Conservation (phyloP, 2,113 vertebrate species). For the Urocolius indicus region DNA sequence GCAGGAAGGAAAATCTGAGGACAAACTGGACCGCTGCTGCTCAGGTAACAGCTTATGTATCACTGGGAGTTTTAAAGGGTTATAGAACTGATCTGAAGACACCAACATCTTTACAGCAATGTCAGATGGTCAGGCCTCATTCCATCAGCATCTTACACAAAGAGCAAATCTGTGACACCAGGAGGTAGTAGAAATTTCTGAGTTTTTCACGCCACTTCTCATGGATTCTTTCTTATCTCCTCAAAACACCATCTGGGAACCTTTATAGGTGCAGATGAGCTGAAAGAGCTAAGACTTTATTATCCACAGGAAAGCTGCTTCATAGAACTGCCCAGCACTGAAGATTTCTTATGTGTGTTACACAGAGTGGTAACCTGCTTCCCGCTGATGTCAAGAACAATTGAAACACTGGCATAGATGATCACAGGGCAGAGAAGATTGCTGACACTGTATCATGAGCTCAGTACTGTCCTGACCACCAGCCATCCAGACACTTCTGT, state of each 20-base stretch:
- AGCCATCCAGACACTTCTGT: background rate
- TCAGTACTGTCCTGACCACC: background rate
- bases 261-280: background rate
- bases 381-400: background rate
- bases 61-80: background rate
- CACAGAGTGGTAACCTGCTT: background rate
- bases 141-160: background rate
- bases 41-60: background rate
- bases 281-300: background rate
- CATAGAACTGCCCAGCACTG: background rate
- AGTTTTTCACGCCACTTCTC: background rate
- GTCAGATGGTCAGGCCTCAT: background rate
- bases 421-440: background rate
- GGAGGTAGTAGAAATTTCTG: slow-evolving; percentile 40
- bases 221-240: background rate
- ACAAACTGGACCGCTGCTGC: background rate
- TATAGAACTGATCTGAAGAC: background rate
- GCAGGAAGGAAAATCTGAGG: background rate
- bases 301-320: background rate
- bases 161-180: background rate
- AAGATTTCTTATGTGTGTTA: background rate
- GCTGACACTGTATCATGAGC: background rate
- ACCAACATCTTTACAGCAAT: background rate
- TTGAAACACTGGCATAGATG: background rate
- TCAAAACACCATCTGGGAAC: background rate